Conservation (phyloP, 2,888 invertebrate species). For the Scaptomyza tumidula region DNA sequence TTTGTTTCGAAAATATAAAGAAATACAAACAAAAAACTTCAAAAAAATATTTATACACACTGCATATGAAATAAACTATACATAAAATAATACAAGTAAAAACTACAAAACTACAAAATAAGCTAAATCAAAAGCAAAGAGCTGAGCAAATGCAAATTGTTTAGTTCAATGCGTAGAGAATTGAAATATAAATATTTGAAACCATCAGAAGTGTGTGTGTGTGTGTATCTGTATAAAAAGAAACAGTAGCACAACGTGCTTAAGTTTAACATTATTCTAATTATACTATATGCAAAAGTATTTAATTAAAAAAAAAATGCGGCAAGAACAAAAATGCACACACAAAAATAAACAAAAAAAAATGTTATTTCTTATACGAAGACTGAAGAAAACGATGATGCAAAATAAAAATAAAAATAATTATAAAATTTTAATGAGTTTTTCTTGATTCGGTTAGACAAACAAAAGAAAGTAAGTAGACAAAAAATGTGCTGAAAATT, state of each 20-base stretch:
- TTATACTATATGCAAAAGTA: conserved; percentile 51
- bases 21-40: conserved; percentile 13
- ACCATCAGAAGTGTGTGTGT: conserved; percentile 49
- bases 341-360: conserved; percentile 50
- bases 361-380: conserved; percentile 84
- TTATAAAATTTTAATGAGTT: conserved; percentile 14
- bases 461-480: not conserved
- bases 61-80: conserved; percentile 26
- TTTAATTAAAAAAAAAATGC: conserved; percentile 53
- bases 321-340: conserved; percentile 56
- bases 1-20: conserved; percentile 27
- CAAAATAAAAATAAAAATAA: conserved; percentile 57
- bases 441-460: not conserved
- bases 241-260: conserved; percentile 29
- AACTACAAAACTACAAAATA: conserved; percentile 37
- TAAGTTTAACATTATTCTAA: conserved; percentile 32
- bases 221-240: conserved; percentile 17
- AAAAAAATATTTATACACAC: conserved; percentile 15
- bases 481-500: too few species aligned
- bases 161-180: conserved; percentile 33
- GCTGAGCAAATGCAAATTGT: conserved; percentile 42
- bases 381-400: conserved; percentile 83
- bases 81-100: not conserved
- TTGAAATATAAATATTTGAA: conserved; percentile 23
- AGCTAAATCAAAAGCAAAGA: conserved; percentile 59